Evolutionary conservation across 2,797 vertebrate species (phyloP).

Genomic region (Triplophysa yarkandensis): DNA sequence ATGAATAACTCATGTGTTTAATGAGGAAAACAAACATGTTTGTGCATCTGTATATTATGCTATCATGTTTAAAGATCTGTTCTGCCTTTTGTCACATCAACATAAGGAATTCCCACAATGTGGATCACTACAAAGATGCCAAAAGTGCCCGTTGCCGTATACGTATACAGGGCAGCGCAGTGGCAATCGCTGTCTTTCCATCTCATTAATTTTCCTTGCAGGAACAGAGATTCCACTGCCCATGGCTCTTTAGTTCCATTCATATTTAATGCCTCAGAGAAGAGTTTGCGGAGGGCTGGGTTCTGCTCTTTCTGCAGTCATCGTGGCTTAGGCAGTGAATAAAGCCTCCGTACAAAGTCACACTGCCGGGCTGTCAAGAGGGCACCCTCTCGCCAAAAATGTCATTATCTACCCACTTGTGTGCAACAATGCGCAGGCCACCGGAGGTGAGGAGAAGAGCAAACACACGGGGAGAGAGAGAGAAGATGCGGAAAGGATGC

Average conservation of each 20-base stretch:
- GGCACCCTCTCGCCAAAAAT: conserved; percentile 36
- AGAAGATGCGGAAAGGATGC: not conserved
- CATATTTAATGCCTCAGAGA: conserved; percentile 49
- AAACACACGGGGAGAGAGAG: conserved; percentile 21
- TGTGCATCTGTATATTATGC: not conserved
- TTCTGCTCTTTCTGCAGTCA: conserved; percentile 23
- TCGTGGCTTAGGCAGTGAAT: conserved; percentile 48
- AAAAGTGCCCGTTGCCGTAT: conserved; percentile 23
- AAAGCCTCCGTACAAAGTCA: conserved; percentile 41
- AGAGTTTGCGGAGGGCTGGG: conserved; percentile 16
- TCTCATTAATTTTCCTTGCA: conserved; percentile 54
- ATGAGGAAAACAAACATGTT: not conserved
- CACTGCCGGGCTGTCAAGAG: conserved; percentile 39
- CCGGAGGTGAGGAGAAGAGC: conserved; percentile 9
- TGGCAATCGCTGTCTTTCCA: conserved; percentile 49
- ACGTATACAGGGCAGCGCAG: not conserved
- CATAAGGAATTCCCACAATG: conserved; percentile 1
- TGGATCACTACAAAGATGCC: conserved; percentile 21
- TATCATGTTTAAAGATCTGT: not conserved
- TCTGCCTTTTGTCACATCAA: not conserved
- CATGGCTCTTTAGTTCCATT: conserved; percentile 50
- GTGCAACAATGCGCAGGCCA: conserved; percentile 40
- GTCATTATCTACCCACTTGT: conserved; percentile 50
- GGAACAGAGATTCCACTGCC: conserved; percentile 43
- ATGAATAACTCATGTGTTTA: conserved; percentile 8